Percentiles rank a stretch among this genome's conserved stretches.
phyloP scores from a whole-genome alignment of 2,113 vertebrate species.

The Erpornis zantholeuca region DNA sequence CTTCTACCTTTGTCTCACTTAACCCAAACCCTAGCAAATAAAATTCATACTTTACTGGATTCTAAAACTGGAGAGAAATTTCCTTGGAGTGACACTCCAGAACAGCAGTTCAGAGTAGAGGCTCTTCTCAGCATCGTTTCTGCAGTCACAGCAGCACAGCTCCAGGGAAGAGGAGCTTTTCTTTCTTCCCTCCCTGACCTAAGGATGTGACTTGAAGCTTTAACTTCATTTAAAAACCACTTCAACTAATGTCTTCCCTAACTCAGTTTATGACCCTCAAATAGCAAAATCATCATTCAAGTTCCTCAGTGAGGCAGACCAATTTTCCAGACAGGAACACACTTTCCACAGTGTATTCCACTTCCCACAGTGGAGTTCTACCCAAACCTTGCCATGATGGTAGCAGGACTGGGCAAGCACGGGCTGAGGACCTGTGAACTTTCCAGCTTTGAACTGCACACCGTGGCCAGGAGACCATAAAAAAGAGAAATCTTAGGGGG shows the following conservation, averaged over 20 bases:
- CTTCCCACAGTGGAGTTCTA: not conserved
- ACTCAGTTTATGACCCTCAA: not conserved
- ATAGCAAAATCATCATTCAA: not conserved
- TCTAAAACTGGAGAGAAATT: not conserved
- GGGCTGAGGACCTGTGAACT: not conserved
- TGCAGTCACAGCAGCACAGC: not conserved
- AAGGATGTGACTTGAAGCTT: not conserved
- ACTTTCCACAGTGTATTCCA: not conserved
- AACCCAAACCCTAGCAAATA: not conserved
- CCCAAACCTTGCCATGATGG: not conserved
- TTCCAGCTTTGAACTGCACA: not conserved
- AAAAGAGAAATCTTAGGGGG: not conserved
- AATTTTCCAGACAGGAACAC: not conserved
- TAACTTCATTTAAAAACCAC: not conserved
- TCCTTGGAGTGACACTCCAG: not conserved
- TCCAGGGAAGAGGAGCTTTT: not conserved
- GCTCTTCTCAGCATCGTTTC: not conserved
- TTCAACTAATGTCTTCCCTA: not conserved
- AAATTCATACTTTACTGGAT: not conserved
- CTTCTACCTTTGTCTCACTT: not conserved
- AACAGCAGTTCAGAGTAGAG: not conserved
- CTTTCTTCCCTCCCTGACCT: not conserved
- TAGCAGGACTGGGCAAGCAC: not conserved
- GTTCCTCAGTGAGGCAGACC: not conserved
- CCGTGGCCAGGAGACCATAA: not conserved